phyloP scores from a whole-genome alignment of 2,797 vertebrate species.

The Lophotriccus pileatus region DNA sequence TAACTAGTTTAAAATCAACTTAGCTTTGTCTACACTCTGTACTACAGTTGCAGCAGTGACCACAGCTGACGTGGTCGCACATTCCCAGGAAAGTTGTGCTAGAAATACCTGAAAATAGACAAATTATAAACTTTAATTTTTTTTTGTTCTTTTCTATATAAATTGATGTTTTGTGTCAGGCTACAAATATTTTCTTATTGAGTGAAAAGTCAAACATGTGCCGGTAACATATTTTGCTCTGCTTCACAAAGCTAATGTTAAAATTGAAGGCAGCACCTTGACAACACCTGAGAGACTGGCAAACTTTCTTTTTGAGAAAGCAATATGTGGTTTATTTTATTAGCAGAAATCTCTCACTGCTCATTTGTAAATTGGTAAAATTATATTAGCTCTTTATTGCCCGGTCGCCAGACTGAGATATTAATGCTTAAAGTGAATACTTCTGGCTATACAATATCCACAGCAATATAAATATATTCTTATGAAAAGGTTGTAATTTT shows the following conservation, averaged over 20 bases:
- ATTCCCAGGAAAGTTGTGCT: background rate
- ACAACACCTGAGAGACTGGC: background rate
- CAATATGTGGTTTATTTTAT: background rate
- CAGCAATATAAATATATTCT: background rate
- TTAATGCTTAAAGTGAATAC: background rate
- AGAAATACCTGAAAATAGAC: background rate
- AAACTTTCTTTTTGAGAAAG: background rate
- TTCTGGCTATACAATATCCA: background rate
- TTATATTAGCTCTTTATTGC: background rate
- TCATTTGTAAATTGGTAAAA: background rate
- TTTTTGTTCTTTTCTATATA: background rate
- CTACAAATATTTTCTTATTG: background rate
- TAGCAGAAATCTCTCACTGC: background rate
- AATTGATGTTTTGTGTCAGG: background rate
- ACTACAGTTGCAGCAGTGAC: background rate
- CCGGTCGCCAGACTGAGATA: background rate
- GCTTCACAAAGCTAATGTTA: background rate
- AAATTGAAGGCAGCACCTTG: background rate
- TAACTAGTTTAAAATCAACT: background rate
- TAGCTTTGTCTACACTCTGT: fast-evolving
- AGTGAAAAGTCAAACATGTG: background rate
- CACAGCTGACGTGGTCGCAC: background rate
- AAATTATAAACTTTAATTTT: background rate
- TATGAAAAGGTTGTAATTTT: background rate
- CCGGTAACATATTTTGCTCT: background rate